A percentile compares a stretch with the other conserved stretches of the same genome.
Conservation (phyloP, 92 coral and sea anemone species). For the Palythoa caribaeorum region DNA sequence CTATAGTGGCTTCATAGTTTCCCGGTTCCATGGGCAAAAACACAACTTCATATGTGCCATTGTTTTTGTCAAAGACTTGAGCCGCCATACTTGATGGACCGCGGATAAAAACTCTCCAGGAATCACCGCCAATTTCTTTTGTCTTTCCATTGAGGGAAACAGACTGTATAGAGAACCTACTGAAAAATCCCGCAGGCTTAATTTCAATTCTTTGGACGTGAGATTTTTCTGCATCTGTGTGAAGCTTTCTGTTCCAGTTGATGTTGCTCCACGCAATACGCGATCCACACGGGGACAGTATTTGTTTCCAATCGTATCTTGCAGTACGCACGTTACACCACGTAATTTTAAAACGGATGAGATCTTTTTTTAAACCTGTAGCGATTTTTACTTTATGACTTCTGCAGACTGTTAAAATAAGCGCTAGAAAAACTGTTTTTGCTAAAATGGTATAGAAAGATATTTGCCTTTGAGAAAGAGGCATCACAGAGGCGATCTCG, state of each 20-base stretch:
- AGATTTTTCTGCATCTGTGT: slow-evolving; percentile 39
- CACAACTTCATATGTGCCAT: slow-evolving; percentile 79
- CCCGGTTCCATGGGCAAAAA: slow-evolving; percentile 83
- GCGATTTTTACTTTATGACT: not conserved
- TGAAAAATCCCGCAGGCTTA: slow-evolving; percentile 48
- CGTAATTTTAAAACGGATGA: slow-evolving; percentile 29
- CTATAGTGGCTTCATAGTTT: slow-evolving; percentile 60
- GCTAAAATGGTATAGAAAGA: not conserved
- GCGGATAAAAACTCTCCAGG: slow-evolving; percentile 78
- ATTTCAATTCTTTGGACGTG: slow-evolving; percentile 29
- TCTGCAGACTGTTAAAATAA: not conserved
- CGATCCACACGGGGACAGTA: slow-evolving; percentile 61
- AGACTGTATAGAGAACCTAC: slow-evolving; percentile 59
- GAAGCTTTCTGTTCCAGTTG: not conserved
- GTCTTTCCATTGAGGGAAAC: slow-evolving; percentile 53
- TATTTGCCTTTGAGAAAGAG: not conserved
- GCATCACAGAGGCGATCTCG: not conserved
- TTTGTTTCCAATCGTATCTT: slow-evolving; percentile 78
- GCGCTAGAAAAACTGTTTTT: slow-evolving; percentile 5
- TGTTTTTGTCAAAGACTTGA: slow-evolving; percentile 71
- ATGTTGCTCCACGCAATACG: slow-evolving; percentile 15
- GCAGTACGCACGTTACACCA: slow-evolving; percentile 81
- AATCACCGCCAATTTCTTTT: slow-evolving; percentile 81
- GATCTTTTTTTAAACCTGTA: not conserved
- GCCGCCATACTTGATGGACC: slow-evolving; percentile 82